These are phyloP conservation scores for Heliconius charithonia DNA, from an alignment of 2,888 invertebrate genomes.

Conservation along the genomic window DNA sequence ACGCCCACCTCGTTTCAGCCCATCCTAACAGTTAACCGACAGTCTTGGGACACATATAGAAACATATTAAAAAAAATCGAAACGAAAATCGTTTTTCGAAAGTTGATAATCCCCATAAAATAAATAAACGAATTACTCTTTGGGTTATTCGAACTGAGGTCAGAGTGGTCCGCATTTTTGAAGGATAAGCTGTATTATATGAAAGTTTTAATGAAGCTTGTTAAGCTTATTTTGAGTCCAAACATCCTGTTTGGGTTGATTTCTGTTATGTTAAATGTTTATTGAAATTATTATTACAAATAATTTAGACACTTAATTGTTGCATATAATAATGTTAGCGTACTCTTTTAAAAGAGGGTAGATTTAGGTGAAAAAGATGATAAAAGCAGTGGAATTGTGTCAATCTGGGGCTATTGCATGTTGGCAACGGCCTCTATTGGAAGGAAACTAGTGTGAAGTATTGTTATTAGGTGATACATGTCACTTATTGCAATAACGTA, in stretches of 20 bases:
- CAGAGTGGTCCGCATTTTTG: not conserved
- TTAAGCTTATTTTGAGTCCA: not conserved
- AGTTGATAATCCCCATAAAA: conserved; percentile 17
- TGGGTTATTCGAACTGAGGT: not conserved
- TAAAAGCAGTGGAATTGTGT: too few relatives aligned
- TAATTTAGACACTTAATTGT: too few relatives aligned
- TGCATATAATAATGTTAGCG: too few relatives aligned
- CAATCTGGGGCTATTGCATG: too few relatives aligned
- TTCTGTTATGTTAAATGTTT: not conserved
- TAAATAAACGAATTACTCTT: conserved; percentile 17
- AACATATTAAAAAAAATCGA: not conserved
- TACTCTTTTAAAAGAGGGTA: too few relatives aligned
- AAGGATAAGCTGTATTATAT: conserved; percentile 12
- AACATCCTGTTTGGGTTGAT: not conserved
- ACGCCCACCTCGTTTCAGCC: not conserved
- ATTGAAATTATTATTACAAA: too few relatives aligned
- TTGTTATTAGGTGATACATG: too few relatives aligned
- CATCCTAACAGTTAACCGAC: not conserved
- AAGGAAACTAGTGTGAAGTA: too few relatives aligned
- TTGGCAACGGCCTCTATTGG: too few relatives aligned
- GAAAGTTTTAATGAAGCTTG: conserved; percentile 7
- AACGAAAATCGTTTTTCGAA: not conserved
- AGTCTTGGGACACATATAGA: not conserved
- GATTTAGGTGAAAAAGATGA: too few relatives aligned
- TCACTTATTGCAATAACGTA: too few relatives aligned